These are phyloP conservation scores for Rafetus swinhoei DNA, from an alignment of 2,113 vertebrate genomes.

Conservation along the genomic window DNA sequence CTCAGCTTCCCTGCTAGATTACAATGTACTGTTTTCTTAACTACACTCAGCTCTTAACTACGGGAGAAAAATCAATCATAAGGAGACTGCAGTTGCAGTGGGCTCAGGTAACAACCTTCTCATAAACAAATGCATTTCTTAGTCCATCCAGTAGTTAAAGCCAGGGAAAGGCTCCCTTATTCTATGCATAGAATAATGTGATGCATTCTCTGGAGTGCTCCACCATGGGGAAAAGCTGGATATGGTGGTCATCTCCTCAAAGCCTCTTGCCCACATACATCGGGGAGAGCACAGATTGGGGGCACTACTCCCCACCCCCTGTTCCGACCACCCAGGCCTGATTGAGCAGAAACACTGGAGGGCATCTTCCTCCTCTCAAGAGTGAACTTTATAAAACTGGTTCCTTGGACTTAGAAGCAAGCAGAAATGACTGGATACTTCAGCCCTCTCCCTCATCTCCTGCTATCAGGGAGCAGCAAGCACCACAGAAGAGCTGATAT, in stretches of 20 bases:
- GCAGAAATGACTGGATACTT: not conserved
- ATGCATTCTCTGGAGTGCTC: not conserved
- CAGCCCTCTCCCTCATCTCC: not conserved
- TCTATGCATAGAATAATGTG: not conserved
- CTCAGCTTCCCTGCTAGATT: conserved; percentile 14
- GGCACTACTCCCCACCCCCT: not conserved
- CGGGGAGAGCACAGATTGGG: not conserved
- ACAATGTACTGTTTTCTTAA: not conserved
- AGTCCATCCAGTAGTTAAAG: not conserved
- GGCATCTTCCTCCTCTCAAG: not conserved
- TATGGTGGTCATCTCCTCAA: not conserved
- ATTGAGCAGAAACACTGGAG: not conserved
- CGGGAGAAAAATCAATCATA: not conserved
- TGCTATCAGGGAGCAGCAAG: not conserved
- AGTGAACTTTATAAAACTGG: not conserved
- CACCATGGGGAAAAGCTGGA: not conserved
- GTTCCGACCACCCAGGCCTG: not conserved
- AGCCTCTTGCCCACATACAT: not conserved
- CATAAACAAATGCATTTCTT: not conserved
- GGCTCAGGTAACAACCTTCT: conserved; percentile 1
- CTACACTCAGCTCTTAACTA: not conserved
- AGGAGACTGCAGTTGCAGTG: not conserved
- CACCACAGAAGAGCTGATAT: not conserved
- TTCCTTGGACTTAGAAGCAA: not conserved
- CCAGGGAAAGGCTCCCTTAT: not conserved